Evolutionary conservation across 2,113 vertebrate genomes (phyloP).

Genomic region (Crotalus tigris): DNA sequence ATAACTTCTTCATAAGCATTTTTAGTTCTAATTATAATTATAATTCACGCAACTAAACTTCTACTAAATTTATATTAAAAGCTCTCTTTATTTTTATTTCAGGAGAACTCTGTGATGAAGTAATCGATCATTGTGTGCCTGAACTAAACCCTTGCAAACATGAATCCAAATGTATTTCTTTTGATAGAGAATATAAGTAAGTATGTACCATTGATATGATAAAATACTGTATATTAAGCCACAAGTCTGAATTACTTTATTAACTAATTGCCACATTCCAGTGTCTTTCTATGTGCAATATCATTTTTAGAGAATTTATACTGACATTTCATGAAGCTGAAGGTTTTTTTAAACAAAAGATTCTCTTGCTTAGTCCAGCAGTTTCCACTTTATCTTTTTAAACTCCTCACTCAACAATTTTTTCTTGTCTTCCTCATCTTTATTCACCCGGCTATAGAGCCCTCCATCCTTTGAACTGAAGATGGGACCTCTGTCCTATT

Average conservation of each 20-base stretch:
- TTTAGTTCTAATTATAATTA: background rate
- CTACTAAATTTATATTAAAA: constrained; percentile 5
- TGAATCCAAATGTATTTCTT: constrained; percentile 85
- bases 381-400: background rate
- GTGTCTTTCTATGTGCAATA: background rate
- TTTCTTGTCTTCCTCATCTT: background rate
- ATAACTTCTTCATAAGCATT: constrained; percentile 11
- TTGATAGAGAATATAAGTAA: constrained; percentile 84
- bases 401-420: background rate
- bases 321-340: background rate
- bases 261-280: background rate
- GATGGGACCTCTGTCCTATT: background rate
- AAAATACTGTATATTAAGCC: background rate
- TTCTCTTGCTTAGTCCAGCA: background rate
- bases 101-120: constrained; percentile 95
- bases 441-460: background rate
- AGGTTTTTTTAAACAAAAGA: background rate
- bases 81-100: constrained; percentile 33
- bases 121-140: constrained; percentile 83
- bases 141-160: constrained; percentile 88
- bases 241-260: background rate
- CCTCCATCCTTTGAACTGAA: background rate
- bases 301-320: background rate
- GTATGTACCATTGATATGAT: background rate
- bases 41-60: constrained; percentile 1